phyloP scores from a whole-genome alignment of 2,113 vertebrate species.

The Atractosteus spatula region DNA sequence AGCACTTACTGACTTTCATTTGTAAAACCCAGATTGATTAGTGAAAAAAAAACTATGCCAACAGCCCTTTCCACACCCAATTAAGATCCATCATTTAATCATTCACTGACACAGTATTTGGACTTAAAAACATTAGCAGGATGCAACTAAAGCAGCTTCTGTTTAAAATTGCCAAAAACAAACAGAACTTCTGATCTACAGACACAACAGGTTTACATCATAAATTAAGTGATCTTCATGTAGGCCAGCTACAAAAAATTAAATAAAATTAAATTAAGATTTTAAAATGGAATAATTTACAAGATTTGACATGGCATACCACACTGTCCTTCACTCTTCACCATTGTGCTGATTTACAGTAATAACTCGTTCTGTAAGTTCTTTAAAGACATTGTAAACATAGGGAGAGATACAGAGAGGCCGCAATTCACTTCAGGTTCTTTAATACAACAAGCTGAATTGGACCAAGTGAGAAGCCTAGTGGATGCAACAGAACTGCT shows the following conservation, averaged over 20 bases:
- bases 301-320: slow-evolving; percentile 80
- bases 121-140: neutral
- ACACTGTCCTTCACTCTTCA: slow-evolving; percentile 73
- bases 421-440: slow-evolving; percentile 44
- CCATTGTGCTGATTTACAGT: slow-evolving; percentile 71
- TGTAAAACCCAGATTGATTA: too few relatives aligned
- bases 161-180: slow-evolving; percentile 69
- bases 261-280: slow-evolving; percentile 56
- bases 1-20: too few relatives aligned
- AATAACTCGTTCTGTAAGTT: slow-evolving; percentile 61
- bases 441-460: neutral
- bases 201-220: slow-evolving; percentile 77
- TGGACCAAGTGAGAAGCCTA: neutral
- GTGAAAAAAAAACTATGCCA: neutral
- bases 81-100: slow-evolving; percentile 35
- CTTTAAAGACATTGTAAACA: slow-evolving; percentile 78
- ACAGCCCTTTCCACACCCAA: slow-evolving; percentile 24
- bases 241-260: slow-evolving; percentile 94
- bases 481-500: neutral
- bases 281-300: slow-evolving; percentile 85
- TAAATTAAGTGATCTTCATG: slow-evolving; percentile 87
- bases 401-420: slow-evolving; percentile 47
- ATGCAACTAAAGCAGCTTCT: slow-evolving; percentile 28
- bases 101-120: slow-evolving; percentile 1
- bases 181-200: slow-evolving; percentile 76